Conservation (phyloP, 92 coral and sea anemone species). For the Bergia sp. region DNA sequence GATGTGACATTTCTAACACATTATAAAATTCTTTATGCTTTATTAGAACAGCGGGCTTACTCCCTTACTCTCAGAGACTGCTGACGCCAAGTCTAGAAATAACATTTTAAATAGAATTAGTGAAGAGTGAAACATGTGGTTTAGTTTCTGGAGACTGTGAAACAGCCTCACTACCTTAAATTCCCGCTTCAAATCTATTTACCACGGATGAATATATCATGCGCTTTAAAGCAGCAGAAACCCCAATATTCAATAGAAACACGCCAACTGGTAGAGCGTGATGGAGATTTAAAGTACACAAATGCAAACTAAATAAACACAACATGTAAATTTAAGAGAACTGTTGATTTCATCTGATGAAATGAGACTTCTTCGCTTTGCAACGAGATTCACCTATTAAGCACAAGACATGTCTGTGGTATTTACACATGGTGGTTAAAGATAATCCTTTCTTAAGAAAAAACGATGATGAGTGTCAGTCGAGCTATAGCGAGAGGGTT, state of each 20-base stretch:
- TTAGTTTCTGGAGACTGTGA: not conserved
- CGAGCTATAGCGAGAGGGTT: conserved; percentile 3
- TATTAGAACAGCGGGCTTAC: not conserved
- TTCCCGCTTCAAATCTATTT: not conserved
- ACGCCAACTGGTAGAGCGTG: not conserved
- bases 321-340: conserved; percentile 34
- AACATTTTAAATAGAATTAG: conserved; percentile 30
- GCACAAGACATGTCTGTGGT: not conserved
- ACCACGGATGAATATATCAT: not conserved
- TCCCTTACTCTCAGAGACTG: not conserved
- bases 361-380: not conserved
- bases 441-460: not conserved
- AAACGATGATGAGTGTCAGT: conserved; percentile 27
- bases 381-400: not conserved
- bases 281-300: conserved; percentile 38
- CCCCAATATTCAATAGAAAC: not conserved
- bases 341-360: conserved; percentile 11
- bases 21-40: not conserved
- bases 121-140: not conserved
- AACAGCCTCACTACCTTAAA: not conserved
- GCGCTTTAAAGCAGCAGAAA: not conserved
- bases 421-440: not conserved
- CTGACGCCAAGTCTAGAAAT: conserved; percentile 16
- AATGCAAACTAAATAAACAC: conserved; percentile 28
- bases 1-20: conserved; percentile 29